Conservation (phyloP, 2,113 vertebrate species). For the Cyphomyrus discorhynchus region DNA sequence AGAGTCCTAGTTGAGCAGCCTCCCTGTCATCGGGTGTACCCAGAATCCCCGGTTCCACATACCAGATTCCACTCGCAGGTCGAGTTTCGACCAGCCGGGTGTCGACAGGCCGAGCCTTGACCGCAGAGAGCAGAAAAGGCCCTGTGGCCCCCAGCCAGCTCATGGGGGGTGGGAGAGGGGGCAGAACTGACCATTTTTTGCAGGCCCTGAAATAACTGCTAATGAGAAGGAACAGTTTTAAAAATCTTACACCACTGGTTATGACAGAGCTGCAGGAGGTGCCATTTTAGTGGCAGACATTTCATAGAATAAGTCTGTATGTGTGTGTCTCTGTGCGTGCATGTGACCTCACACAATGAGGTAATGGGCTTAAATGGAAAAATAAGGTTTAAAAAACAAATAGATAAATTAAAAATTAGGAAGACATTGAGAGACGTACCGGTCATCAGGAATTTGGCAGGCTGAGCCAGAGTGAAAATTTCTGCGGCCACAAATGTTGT, state of each 20-base stretch:
- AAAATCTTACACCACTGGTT: slow-evolving; percentile 3
- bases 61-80: neutral
- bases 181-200: neutral
- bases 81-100: neutral
- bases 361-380: slow-evolving; percentile 33
- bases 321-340: slow-evolving; percentile 27
- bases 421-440: neutral
- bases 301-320: slow-evolving; percentile 25
- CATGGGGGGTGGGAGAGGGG: neutral
- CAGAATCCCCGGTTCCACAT: neutral
- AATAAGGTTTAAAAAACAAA: slow-evolving; percentile 3
- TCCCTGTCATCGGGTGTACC: neutral
- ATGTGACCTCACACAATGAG: slow-evolving; percentile 43
- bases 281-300: slow-evolving; percentile 28
- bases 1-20: neutral
- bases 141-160: neutral
- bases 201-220: slow-evolving; percentile 12
- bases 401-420: slow-evolving; percentile 18
- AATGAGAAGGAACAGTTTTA: slow-evolving; percentile 14
- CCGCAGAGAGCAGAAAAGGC: neutral
- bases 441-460: neutral
- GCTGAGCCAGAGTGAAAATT: neutral
- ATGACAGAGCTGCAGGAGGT: slow-evolving; percentile 36
- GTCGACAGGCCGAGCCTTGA: neutral
- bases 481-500: neutral